These are phyloP conservation scores for Melanostoma mellinum DNA, from an alignment of 2,888 invertebrate genomes.

Conservation along the genomic window DNA sequence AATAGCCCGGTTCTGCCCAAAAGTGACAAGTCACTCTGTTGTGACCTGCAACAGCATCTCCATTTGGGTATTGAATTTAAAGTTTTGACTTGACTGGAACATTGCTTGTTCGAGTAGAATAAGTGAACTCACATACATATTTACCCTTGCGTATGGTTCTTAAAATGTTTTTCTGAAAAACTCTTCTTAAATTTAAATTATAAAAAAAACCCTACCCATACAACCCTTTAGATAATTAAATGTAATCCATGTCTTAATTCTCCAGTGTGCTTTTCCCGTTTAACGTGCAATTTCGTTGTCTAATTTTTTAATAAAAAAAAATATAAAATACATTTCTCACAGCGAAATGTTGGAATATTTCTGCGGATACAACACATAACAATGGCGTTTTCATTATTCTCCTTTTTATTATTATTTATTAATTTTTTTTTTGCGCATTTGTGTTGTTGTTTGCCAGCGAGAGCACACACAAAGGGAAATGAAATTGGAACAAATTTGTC, in stretches of 20 bases:
- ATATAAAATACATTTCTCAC: no score
- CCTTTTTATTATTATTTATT: neutral
- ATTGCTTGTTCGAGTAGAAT: no score
- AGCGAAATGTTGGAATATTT: no score
- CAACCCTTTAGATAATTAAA: no score
- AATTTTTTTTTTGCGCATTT: neutral
- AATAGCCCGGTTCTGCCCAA: no score
- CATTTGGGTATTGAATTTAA: no score
- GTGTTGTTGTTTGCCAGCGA: neutral
- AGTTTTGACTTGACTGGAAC: no score
- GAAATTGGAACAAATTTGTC: constrained; percentile 41
- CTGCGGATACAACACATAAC: neutral
- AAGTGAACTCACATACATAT: no score
- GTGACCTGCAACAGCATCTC: no score
- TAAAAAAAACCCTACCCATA: neutral
- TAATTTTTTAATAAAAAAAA: neutral
- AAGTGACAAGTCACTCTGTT: no score
- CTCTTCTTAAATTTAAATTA: neutral
- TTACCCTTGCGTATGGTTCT: no score
- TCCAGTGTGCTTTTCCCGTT: constrained; percentile 6
- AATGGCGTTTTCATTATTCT: neutral
- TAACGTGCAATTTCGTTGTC: neutral
- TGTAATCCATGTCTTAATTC: constrained; percentile 25
- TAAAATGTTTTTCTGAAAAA: no score
- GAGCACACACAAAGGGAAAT: neutral